phyloP scores from a whole-genome alignment of 2,113 vertebrate genomes.

The Physeter macrocephalus region DNA sequence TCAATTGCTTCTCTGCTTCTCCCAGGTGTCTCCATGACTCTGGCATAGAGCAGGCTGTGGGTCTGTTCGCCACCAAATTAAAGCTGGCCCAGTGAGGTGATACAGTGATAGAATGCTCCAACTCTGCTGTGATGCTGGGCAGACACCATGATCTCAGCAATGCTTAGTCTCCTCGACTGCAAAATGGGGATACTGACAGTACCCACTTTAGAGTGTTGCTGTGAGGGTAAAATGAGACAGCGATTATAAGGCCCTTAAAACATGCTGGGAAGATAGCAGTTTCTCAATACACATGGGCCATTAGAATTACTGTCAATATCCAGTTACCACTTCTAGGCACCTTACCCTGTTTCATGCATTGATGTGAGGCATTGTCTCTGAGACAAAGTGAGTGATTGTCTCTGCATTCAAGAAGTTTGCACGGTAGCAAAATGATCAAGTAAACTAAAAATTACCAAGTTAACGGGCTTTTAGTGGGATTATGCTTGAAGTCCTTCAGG shows the following conservation, averaged over 20 bases:
- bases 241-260: background rate
- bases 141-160: background rate
- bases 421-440: background rate
- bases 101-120: fast-evolving
- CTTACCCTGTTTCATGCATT: background rate
- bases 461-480: background rate
- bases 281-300: fast-evolving
- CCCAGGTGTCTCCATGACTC: fast-evolving
- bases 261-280: fast-evolving
- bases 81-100: background rate
- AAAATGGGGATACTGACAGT: background rate
- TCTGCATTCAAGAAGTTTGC: background rate
- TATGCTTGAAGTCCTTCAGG: background rate
- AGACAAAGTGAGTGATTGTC: background rate
- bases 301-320: background rate
- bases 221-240: no score
- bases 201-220: fast-evolving
- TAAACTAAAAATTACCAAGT: background rate
- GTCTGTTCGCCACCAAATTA: background rate
- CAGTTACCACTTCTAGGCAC: background rate
- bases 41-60: fast-evolving
- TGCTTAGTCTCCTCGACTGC: background rate
- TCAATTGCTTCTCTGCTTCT: background rate
- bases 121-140: background rate
- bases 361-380: fast-evolving